Conservation (phyloP, 2,888 invertebrate genomes). For the Maniola hyperantus region DNA sequence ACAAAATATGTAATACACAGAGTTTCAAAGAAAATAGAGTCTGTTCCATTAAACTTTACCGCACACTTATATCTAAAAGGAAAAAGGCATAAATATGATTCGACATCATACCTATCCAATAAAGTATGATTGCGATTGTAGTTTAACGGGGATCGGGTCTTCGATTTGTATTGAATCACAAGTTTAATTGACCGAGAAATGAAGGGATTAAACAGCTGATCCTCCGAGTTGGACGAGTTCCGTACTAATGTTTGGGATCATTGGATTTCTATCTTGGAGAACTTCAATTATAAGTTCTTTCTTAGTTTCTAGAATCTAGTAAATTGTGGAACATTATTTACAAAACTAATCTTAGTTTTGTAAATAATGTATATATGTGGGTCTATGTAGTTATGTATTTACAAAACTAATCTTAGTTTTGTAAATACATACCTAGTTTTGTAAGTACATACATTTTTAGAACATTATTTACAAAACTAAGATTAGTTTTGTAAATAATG, state of each 20-base stretch:
- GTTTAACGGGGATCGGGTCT: conserved; percentile 42
- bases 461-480: too few relatives aligned
- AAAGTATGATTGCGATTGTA: conserved; percentile 44
- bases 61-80: conserved; percentile 1
- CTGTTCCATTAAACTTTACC: conserved; percentile 13
- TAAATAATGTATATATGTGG: too few relatives aligned
- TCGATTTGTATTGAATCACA: conserved; percentile 78
- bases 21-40: background rate
- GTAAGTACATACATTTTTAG: too few relatives aligned
- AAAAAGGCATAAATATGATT: conserved; percentile 14
- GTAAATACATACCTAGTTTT: too few relatives aligned
- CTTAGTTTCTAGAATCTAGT: conserved; percentile 6
- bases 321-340: background rate
- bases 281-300: conserved; percentile 38
- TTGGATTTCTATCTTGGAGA: conserved; percentile 42
- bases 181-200: conserved; percentile 79
- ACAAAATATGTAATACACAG: too few relatives aligned
- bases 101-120: conserved; percentile 35
- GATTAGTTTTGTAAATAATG: conserved; percentile 12
- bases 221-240: conserved; percentile 43
- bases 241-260: conserved; percentile 40
- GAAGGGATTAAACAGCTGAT: conserved; percentile 73
- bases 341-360: conserved; percentile 9
- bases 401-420: too few relatives aligned
- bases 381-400: too few relatives aligned